Percentiles rank a stretch among this genome's conserved stretches.
These are phyloP conservation scores for Rhimphoctona megacephalus DNA, from an alignment of 2,888 invertebrate genomes.

Conservation along the genomic window DNA sequence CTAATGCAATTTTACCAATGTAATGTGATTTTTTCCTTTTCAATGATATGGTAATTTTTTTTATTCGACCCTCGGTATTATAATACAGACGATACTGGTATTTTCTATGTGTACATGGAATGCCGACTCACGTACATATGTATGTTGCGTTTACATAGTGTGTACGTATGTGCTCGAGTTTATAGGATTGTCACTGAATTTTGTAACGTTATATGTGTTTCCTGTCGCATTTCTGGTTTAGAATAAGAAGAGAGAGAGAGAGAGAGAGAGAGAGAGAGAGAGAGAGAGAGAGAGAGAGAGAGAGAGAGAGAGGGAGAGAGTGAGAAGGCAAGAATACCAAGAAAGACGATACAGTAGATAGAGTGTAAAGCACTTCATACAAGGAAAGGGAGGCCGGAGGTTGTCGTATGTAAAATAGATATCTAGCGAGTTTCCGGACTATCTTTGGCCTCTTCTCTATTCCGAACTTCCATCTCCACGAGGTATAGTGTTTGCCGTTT, in stretches of 20 bases:
- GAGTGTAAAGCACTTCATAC: slow-evolving; percentile 8
- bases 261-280: slow-evolving; percentile 19
- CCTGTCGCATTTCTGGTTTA: slow-evolving; percentile 47
- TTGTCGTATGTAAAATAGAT: slow-evolving; percentile 67
- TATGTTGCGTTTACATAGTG: slow-evolving; percentile 4
- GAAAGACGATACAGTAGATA: slow-evolving; percentile 52
- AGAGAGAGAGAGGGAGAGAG: slow-evolving; percentile 8
- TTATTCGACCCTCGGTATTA: background rate
- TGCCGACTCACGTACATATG: background rate
- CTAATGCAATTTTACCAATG: background rate
- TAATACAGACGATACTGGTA: background rate
- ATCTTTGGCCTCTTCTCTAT: slow-evolving; percentile 60
- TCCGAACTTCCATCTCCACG: slow-evolving; percentile 51
- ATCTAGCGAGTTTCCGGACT: slow-evolving; percentile 61
- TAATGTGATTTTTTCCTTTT: background rate
- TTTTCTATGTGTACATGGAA: background rate
- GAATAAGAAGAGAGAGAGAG: slow-evolving; percentile 21
- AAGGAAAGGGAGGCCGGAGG: slow-evolving; percentile 38
- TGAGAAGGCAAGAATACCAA: slow-evolving; percentile 28
- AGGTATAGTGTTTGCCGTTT: slow-evolving; percentile 55
- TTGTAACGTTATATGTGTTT: slow-evolving; percentile 66
- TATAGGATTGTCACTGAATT: slow-evolving; percentile 65
- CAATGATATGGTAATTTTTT: background rate
- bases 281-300: background rate
- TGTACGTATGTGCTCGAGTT: slow-evolving; percentile 29